Conservation (phyloP, 2,888 invertebrate genomes). For the Latheticus oryzae region DNA sequence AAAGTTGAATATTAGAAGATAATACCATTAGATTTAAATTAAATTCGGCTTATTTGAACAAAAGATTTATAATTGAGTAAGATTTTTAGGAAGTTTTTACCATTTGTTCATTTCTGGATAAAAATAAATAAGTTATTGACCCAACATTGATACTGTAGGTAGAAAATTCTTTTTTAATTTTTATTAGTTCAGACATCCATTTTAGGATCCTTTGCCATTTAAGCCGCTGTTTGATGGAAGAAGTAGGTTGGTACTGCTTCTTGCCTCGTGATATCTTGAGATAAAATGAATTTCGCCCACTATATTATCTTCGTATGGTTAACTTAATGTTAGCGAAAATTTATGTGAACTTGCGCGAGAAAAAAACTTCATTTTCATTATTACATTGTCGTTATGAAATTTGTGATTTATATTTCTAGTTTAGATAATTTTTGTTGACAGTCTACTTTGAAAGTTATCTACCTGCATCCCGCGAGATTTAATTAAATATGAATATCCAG, state of each 20-base stretch:
- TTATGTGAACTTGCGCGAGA: slow-evolving; percentile 14
- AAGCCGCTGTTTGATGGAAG: slow-evolving; percentile 19
- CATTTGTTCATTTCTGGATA: background rate
- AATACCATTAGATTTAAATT: no score
- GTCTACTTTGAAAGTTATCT: no score
- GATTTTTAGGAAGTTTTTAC: background rate
- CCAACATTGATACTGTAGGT: slow-evolving; percentile 9
- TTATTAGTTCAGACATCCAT: slow-evolving; percentile 24
- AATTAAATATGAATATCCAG: background rate
- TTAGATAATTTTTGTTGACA: no score
- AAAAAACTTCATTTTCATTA: no score
- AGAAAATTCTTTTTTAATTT: slow-evolving; percentile 31
- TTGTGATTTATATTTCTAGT: no score
- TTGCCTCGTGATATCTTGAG: slow-evolving; percentile 20
- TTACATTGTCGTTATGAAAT: no score
- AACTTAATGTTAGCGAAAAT: background rate
- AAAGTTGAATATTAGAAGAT: no score
- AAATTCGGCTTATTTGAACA: slow-evolving; percentile 6
- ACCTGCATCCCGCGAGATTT: slow-evolving; percentile 8
- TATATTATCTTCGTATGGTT: background rate
- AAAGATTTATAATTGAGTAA: slow-evolving; percentile 3
- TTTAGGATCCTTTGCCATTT: slow-evolving; percentile 37
- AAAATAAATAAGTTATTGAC: slow-evolving; percentile 27
- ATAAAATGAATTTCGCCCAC: slow-evolving; percentile 22
- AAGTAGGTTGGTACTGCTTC: slow-evolving; percentile 29